phyloP scores from a whole-genome alignment of 2,797 vertebrate species.

The Ciconia nigra region DNA sequence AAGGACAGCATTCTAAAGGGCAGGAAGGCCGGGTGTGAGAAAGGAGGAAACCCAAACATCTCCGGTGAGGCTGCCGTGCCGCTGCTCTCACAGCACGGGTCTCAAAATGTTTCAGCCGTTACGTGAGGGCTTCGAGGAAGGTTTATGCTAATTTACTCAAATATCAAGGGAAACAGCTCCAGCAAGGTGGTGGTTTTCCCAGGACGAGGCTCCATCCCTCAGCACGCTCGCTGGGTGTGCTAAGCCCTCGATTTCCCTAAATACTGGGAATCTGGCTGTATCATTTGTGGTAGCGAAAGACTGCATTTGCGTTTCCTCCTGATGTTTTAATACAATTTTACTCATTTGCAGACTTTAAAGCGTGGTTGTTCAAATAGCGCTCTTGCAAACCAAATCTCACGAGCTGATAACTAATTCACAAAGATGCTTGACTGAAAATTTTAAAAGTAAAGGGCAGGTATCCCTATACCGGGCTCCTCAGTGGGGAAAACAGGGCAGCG shows the following conservation, averaged over 20 bases:
- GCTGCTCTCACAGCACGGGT: rapidly evolving
- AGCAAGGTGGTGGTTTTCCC: background rate
- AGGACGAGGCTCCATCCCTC: background rate
- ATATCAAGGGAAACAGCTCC: background rate
- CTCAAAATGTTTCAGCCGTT: rapidly evolving
- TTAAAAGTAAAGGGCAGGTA: background rate
- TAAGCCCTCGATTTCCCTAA: background rate
- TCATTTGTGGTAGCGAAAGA: background rate
- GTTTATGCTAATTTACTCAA: background rate
- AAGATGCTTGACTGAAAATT: background rate
- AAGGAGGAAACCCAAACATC: background rate
- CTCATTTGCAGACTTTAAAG: background rate
- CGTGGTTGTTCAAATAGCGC: background rate
- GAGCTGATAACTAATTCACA: background rate
- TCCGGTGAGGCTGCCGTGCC: rapidly evolving
- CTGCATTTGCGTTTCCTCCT: rapidly evolving
- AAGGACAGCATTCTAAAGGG: rapidly evolving
- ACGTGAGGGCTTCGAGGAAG: background rate
- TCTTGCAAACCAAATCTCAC: background rate
- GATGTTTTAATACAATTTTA: background rate
- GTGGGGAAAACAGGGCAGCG: rapidly evolving
- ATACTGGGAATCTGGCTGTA: background rate
- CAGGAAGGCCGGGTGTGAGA: background rate
- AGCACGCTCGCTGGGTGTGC: rapidly evolving
- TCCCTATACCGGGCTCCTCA: background rate